Evolutionary conservation across 2,888 invertebrate species (phyloP).

Genomic region (Pristionchus maxplancki): DNA sequence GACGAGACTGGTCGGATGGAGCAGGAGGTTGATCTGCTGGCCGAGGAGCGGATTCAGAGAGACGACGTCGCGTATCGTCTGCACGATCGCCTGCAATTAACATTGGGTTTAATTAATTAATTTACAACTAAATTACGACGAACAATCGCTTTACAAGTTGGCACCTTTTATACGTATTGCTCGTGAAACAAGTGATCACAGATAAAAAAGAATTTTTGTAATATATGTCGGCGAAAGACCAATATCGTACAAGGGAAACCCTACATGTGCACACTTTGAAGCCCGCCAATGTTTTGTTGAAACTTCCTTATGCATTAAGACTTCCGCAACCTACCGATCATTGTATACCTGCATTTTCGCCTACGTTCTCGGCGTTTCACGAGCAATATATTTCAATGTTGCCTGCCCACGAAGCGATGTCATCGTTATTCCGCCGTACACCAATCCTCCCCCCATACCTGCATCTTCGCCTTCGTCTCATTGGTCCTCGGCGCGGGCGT

Average conservation of each 20-base stretch:
- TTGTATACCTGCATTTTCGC: not conserved
- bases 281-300: no score
- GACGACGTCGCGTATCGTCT: conserved; percentile 86
- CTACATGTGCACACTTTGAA: no score
- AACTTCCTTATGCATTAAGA: not conserved
- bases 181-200: no score
- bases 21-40: conserved; percentile 97
- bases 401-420: not conserved
- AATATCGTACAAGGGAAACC: no score
- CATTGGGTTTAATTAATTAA: no score
- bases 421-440: not conserved
- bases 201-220: no score
- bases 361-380: not conserved
- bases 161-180: no score
- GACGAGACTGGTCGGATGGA: conserved; percentile 95
- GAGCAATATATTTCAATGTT: not conserved
- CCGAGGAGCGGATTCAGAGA: conserved; percentile 92
- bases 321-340: not conserved
- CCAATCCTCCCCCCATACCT: conserved; percentile 6
- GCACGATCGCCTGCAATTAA: conserved; percentile 74
- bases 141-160: conserved; percentile 79
- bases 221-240: no score
- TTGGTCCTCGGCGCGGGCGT: conserved; percentile 63
- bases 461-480: conserved; percentile 56
- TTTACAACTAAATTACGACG: not conserved